Evolutionary conservation across 2,797 vertebrate species (phyloP).

Genomic region (Urocyon cinereoargenteus): DNA sequence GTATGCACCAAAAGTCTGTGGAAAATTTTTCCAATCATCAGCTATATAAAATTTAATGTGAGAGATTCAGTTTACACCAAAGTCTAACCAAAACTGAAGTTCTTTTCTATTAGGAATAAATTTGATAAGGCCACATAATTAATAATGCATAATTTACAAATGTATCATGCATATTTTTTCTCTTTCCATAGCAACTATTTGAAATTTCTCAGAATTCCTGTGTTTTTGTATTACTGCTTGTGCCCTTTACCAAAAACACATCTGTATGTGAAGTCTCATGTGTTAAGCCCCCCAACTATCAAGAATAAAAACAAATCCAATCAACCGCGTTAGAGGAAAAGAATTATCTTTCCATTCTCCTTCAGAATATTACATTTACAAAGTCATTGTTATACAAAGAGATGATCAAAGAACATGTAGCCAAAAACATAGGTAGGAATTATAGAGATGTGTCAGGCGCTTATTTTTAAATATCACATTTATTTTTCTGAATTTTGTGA

Average conservation of each 20-base stretch:
- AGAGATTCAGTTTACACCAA: constrained; percentile 2
- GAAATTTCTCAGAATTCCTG: constrained; percentile 7
- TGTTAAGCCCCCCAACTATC: background rate
- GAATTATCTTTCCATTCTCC: background rate
- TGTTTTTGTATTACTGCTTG: background rate
- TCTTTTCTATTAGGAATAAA: constrained; percentile 20
- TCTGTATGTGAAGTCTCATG: background rate
- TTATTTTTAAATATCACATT: constrained; percentile 1
- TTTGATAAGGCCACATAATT: background rate
- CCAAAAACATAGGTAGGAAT: background rate
- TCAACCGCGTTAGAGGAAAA: background rate
- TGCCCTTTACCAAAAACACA: background rate
- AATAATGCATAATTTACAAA: background rate
- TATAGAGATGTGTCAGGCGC: background rate
- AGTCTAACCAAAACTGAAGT: background rate
- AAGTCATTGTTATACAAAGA: constrained; percentile 21
- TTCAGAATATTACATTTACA: background rate
- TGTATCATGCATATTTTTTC: background rate
- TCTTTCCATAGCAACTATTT: background rate
- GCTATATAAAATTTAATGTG: background rate
- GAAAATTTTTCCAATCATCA: background rate
- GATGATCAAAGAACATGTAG: background rate
- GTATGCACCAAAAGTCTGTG: background rate
- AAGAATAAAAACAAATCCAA: constrained; percentile 31
- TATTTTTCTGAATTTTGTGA: constrained; percentile 15